Evolutionary conservation across 2,113 vertebrate species (phyloP).

Genomic region (Casuarius casuarius): DNA sequence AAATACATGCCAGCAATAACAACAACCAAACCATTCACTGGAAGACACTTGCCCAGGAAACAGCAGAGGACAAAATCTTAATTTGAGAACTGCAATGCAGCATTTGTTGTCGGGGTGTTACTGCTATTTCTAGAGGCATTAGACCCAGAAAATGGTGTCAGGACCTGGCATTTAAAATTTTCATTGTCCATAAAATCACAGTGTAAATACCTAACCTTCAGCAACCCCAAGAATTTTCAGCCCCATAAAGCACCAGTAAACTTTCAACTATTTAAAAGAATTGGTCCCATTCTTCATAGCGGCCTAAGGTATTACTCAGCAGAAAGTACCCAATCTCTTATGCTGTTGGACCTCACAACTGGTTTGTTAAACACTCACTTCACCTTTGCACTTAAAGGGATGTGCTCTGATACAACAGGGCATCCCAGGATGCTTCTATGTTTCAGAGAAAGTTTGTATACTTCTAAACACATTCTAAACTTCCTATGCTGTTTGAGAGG

Average conservation of each 20-base stretch:
- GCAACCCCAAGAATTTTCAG: not conserved
- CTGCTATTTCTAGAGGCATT: not conserved
- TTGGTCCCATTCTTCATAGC: not conserved
- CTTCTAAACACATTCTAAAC: not conserved
- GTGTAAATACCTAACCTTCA: not conserved
- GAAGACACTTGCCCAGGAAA: not conserved
- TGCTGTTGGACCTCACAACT: not conserved
- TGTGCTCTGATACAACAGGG: not conserved
- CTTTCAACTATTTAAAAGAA: not conserved
- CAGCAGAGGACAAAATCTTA: not conserved
- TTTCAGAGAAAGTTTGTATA: not conserved
- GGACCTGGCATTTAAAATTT: not conserved
- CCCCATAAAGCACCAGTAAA: not conserved
- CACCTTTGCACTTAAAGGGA: not conserved
- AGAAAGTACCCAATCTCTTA: not conserved
- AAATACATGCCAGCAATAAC: not conserved
- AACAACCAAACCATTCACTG: not conserved
- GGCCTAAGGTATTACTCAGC: not conserved
- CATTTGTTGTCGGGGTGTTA: not conserved
- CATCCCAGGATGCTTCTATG: not conserved
- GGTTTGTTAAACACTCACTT: not conserved
- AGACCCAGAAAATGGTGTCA: not conserved
- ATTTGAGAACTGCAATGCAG: not conserved
- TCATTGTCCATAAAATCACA: not conserved
- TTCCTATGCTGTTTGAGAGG: not conserved